Percentiles rank a stretch among this genome's conserved stretches.
These are phyloP conservation scores for Periophthalmus magnuspinnatus DNA, from an alignment of 2,797 vertebrate species.

Conservation along the genomic window DNA sequence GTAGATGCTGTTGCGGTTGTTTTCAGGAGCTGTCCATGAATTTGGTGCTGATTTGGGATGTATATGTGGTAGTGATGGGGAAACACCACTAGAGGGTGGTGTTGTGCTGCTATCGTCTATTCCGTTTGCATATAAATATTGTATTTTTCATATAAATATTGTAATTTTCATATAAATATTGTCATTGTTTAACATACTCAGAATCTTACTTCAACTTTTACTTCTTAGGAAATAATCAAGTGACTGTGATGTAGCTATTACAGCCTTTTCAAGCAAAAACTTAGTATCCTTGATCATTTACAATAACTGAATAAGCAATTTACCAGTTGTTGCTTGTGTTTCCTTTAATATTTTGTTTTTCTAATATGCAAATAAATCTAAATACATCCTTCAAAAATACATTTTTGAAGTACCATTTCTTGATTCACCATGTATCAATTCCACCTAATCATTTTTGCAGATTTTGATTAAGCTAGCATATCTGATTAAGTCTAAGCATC, in stretches of 20 bases:
- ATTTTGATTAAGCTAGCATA: not conserved
- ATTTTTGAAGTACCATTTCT: not conserved
- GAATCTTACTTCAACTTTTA: too few relatives aligned
- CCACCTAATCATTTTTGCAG: too few relatives aligned
- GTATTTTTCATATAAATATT: too few relatives aligned
- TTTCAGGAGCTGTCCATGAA: slow-evolving; percentile 51
- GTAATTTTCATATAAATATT: not conserved
- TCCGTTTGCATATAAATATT: not conserved
- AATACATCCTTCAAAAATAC: too few relatives aligned
- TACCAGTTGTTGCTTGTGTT: too few relatives aligned
- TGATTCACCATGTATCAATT: not conserved
- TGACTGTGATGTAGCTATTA: not conserved
- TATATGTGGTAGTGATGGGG: slow-evolving; percentile 25
- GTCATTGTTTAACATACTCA: not conserved
- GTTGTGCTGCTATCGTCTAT: slow-evolving; percentile 20
- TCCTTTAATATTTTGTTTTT: too few relatives aligned
- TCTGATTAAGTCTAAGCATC: slow-evolving; percentile 1
- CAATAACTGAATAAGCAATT: too few relatives aligned
- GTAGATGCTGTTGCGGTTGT: not conserved
- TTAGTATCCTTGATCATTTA: too few relatives aligned
- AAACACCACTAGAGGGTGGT: slow-evolving; percentile 56
- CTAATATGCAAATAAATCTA: too few relatives aligned
- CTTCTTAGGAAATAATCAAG: too few relatives aligned
- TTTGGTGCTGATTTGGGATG: slow-evolving; percentile 54
- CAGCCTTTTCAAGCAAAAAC: too few relatives aligned